Evolutionary conservation across 2,888 invertebrate genomes (phyloP), one percentile per base, ranked within the genome.

Genomic region (Eupithecia vulgata): DNA sequence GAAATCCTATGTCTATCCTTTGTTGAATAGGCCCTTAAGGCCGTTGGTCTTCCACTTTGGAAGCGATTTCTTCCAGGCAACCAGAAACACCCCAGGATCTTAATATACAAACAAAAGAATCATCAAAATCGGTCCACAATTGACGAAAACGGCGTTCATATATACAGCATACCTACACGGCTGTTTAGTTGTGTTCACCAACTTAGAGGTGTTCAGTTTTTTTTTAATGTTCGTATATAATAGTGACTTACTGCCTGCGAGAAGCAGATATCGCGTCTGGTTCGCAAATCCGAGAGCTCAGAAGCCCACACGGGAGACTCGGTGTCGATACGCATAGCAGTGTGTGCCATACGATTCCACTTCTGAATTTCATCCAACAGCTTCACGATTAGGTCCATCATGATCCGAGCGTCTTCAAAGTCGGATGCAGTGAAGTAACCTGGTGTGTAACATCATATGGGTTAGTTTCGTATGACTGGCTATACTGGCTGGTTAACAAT

Each of bases 241-340:
- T 5, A 52, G 17, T 34, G n/a, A 94, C 96, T 95, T 92, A 98
- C 98, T 79, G 98, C 97, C 91, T 99, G 98, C 5, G 98, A 97
- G 87, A 98, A 98, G 88, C 98, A 98, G 21, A 98, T 97, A 90
- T 99, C 98, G 71, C 99, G 93, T 52, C 99, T 94, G 74, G 88
- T 89, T 79, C 98, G 98, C 82, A 97, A 95, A 7, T 97, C 96
- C n/a, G 95, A 93, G 71, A 95, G 87, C 74, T 96, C 96, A 21
- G 96, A 91, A 72, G 97, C 96, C 80, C 97, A 97, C 67, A 95
- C 95, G 78, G 97, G 96, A 48, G 97, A 95, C 83, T 97, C 97
- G 88, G 97, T 97, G 80, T 97, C 96, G 35, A 98, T 95, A 6
- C 98, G 94, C 86, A 97, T 96, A 17, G 98, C 97, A 7, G 97